phyloP scores from a whole-genome alignment of 2,113 vertebrate species.

The Hippoglossus stenolepis region DNA sequence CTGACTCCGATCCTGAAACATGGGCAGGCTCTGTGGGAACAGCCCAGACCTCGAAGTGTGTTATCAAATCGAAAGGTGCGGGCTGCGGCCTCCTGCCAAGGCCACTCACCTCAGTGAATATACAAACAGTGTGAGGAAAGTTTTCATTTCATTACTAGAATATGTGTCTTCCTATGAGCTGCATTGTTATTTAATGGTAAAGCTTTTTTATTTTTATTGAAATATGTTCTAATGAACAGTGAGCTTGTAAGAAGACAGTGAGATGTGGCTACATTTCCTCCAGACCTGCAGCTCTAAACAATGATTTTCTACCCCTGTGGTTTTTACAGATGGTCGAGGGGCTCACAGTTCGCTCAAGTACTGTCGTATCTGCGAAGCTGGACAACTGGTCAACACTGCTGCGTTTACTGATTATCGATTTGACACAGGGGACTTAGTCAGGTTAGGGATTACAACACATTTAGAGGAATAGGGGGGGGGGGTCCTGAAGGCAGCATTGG shows the following conservation, averaged over 20 bases:
- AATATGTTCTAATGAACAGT: too few relatives aligned
- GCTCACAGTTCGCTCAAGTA: neutral
- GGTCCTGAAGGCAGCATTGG: neutral
- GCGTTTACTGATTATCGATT: conserved; percentile 61
- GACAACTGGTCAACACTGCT: neutral
- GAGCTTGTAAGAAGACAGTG: too few relatives aligned
- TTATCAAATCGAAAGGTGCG: conserved; percentile 53
- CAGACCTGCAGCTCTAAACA: neutral
- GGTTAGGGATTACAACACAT: conserved; percentile 61
- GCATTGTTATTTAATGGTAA: neutral
- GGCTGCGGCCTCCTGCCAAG: conserved; percentile 26
- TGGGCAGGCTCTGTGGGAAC: conserved; percentile 54
- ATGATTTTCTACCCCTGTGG: neutral
- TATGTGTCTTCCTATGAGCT: neutral
- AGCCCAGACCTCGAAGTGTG: conserved; percentile 48
- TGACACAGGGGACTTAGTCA: conserved; percentile 57
- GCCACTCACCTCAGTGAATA: conserved; percentile 1
- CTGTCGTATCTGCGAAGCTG: conserved; percentile 15
- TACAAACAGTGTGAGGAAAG: neutral
- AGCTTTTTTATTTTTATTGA: too few relatives aligned
- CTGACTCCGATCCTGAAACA: neutral
- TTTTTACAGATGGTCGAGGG: neutral
- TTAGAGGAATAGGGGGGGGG: neutral
- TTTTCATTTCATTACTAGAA: too few relatives aligned
- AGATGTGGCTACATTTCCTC: neutral